Base-by-base conservation (phyloP, 2,113 vertebrate species). In the Coptodon bakossiorum region DNA sequence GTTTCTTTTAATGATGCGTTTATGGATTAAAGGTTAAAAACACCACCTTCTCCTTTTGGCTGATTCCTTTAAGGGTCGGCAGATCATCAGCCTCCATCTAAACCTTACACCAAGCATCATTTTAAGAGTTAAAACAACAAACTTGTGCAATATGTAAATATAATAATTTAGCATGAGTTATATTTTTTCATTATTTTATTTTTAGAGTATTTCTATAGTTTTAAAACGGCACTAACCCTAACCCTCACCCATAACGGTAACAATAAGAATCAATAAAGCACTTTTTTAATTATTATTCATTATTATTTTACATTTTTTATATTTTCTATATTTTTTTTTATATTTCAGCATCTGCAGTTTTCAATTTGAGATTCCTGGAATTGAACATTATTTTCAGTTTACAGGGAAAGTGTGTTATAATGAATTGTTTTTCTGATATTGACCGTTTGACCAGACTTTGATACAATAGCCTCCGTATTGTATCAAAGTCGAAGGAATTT, bases 91-190 rank as follows among this genome's bases (percentile, higher is more conserved):
- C 31, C 59, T 63, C 31, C 61, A 66, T 38, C 31, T 38, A 3
- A 36, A 66, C 61, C 1, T n/a, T n/a, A 63, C 1, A 11, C 0
- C 10, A 2, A n/a, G 61, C 17, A 5, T 66, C 9, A 0, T 36
- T 66, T 61, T 66, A 66, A 38, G 38, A 66, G 63, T 5, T 22
- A 68, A 38, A 68, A 2, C 34, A 38, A 66, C 36, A 71, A 71
- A 9, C 5, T 16, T 71, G 7, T 0, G 2, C 34, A 43, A 43
- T 43, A 43, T 43, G 5, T 45, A 43, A 71, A 43, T 27, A 71
- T 9, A 71, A 71, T 27, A 43, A 43, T 16, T 71, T 43, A 24
- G 34, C 34, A 38, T 6, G n/a, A 66, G n/a, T 43, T 24, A 71
- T 24, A 63, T 22, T 43, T 71, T 38, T 43, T 40, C 9, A 63